These are phyloP conservation scores for Radopholus similis DNA, from an alignment of 1,140 invertebrate genomes.

Conservation along the genomic window DNA sequence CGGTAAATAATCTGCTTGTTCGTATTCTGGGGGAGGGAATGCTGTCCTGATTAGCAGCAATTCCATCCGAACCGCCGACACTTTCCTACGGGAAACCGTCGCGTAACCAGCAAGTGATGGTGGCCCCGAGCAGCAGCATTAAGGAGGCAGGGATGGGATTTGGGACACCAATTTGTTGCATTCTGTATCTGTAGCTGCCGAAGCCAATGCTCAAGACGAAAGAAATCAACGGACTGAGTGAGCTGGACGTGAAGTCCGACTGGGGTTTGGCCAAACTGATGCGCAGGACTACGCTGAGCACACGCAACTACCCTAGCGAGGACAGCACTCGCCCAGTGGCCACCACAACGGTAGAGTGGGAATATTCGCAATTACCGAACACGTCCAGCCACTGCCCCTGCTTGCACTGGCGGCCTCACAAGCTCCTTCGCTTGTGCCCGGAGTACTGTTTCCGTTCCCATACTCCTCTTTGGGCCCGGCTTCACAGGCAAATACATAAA, in stretches of 20 bases:
- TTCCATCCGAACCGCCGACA: too few relatives aligned
- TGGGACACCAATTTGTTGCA: too few relatives aligned
- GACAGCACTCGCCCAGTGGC: neutral
- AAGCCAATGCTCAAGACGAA: too few relatives aligned
- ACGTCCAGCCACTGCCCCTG: neutral
- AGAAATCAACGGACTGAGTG: slow-evolving; percentile 14
- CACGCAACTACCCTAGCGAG: slow-evolving; percentile 17
- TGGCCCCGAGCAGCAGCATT: too few relatives aligned
- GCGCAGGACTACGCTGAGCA: slow-evolving; percentile 23
- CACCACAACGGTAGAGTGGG: neutral
- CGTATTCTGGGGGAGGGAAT: too few relatives aligned
- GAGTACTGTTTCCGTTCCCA: slow-evolving; percentile 1
- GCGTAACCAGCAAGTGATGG: too few relatives aligned
- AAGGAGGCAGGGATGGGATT: too few relatives aligned
- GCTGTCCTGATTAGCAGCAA: too few relatives aligned
- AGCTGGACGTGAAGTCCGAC: slow-evolving; percentile 33
- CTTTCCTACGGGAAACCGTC: too few relatives aligned
- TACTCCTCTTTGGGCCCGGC: neutral
- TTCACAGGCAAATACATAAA: neutral
- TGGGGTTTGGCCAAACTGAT: slow-evolving; percentile 14
- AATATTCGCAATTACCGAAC: slow-evolving; percentile 7
- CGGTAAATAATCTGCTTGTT: too few relatives aligned
- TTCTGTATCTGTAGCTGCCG: neutral
- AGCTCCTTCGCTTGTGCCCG: neutral
- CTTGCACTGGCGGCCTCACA: neutral